Percentiles rank a stretch among this genome's conserved stretches.
Conservation (phyloP, 2,113 vertebrate species). For the Aythya baeri region DNA sequence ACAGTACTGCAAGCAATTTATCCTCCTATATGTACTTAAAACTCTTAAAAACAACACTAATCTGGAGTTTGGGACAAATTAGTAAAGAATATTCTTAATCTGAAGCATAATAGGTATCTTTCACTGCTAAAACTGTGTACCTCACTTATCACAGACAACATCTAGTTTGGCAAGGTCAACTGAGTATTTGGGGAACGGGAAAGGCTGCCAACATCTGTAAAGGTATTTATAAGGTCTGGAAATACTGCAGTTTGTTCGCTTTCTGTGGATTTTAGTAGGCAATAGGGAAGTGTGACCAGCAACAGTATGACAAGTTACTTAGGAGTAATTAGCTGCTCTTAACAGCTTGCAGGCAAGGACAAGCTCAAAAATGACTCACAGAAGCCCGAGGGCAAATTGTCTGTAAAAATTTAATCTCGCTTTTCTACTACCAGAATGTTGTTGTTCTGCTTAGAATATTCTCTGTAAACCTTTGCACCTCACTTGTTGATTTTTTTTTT, state of each 20-base stretch:
- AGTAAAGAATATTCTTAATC: background rate
- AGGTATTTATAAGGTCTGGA: background rate
- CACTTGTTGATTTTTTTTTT: background rate
- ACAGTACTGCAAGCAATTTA: background rate
- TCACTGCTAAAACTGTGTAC: background rate
- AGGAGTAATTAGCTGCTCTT: background rate
- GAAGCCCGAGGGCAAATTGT: background rate
- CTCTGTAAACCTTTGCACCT: background rate
- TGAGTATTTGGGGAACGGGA: background rate
- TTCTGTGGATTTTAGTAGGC: background rate
- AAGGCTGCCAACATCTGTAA: background rate
- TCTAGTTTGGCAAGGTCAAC: background rate
- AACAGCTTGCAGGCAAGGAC: constrained; percentile 4
- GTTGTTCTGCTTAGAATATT: background rate
- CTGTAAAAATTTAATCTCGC: background rate
- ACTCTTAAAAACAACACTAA: background rate
- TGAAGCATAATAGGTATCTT: background rate
- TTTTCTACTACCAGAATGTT: background rate
- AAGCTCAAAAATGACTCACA: background rate
- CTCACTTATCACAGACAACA: background rate
- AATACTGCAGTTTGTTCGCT: background rate
- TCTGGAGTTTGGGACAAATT: background rate
- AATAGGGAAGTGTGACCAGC: background rate
- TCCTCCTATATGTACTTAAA: background rate
- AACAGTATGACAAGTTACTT: background rate